A percentile compares a stretch with the other conserved stretches of the same genome.
Conservation (phyloP, 2,797 vertebrate genomes). For the Enteromius treurensis region DNA sequence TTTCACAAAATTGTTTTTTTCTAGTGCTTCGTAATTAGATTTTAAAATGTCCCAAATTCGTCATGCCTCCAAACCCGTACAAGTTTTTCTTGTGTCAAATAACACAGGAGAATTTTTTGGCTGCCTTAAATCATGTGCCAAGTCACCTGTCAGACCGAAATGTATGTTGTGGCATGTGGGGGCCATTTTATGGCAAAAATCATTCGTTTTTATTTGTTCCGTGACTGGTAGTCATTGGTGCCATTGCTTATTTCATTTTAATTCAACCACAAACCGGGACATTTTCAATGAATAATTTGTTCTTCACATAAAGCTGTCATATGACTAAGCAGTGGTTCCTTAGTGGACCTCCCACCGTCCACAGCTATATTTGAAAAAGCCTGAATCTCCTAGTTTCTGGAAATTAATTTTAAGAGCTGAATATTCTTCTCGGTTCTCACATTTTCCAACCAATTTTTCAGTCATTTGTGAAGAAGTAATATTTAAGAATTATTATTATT, state of each 20-base stretch:
- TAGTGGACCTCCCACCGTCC: background rate
- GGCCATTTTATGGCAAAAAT: background rate
- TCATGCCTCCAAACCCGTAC: background rate
- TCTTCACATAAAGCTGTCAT: background rate
- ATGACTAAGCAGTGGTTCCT: background rate
- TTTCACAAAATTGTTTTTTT: background rate
- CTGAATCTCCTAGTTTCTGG: background rate
- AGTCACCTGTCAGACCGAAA: background rate
- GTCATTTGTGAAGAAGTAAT: background rate
- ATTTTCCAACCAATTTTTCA: background rate
- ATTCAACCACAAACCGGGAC: background rate
- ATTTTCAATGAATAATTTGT: background rate
- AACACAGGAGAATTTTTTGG: background rate
- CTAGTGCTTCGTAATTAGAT: background rate
- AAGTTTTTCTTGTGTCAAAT: background rate
- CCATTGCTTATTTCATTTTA: background rate
- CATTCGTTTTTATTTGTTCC: background rate
- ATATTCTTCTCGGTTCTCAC: background rate
- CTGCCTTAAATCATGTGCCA: background rate
- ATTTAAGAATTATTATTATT: too few relatives aligned
- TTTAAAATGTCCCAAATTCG: background rate
- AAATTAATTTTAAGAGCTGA: background rate
- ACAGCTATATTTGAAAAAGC: background rate
- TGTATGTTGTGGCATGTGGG: background rate
- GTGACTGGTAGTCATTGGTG: background rate